These are phyloP conservation scores for Nothocercus nigrocapillus DNA, from an alignment of 2,113 vertebrate genomes.

Conservation along the genomic window DNA sequence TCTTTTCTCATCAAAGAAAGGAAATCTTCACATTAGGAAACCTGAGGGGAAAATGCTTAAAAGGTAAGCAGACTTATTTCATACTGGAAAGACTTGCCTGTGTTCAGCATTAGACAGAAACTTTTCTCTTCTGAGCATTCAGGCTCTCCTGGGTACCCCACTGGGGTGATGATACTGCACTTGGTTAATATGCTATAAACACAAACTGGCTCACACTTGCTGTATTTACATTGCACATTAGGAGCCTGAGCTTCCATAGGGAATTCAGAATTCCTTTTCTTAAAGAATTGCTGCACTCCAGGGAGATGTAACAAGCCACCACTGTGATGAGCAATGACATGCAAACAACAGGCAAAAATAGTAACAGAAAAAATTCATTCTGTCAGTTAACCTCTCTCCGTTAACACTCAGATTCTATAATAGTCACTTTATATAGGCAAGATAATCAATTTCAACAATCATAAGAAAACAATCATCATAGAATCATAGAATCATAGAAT, in stretches of 20 bases:
- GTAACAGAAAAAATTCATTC: background rate
- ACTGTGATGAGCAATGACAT: background rate
- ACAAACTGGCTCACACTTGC: conserved; percentile 16
- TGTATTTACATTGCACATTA: conserved; percentile 38
- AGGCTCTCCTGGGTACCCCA: background rate
- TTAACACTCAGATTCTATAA: background rate
- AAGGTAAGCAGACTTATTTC: background rate
- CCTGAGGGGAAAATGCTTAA: background rate
- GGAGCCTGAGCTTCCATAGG: conserved; percentile 11
- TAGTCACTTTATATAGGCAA: background rate
- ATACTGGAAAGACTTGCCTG: background rate
- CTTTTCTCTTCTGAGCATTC: conserved; percentile 27
- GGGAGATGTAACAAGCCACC: background rate
- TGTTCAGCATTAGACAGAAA: background rate
- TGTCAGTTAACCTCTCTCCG: background rate
- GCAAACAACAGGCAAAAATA: background rate
- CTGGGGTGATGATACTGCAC: background rate
- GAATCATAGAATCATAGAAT: no score
- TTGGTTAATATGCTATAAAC: conserved; percentile 35
- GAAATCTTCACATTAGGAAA: conserved; percentile 34
- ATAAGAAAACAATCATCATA: no score
- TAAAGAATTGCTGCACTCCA: background rate
- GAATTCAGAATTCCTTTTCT: conserved; percentile 41
- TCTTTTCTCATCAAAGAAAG: conserved; percentile 26
- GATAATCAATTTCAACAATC: fast-evolving